Base-by-base conservation (phyloP, 2,888 invertebrate species). In the Metalampra italica region DNA sequence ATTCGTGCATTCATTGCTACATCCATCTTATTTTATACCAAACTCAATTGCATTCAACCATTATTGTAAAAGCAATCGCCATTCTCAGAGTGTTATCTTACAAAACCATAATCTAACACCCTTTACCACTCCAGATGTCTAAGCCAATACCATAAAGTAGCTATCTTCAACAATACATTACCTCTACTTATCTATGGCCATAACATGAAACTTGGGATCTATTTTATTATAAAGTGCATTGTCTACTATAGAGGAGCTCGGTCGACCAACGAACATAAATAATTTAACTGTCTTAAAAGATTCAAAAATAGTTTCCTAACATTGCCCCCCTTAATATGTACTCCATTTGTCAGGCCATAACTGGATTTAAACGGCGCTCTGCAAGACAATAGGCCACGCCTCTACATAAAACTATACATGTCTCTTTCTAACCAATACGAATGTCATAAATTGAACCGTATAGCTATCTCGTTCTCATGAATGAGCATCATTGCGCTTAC, bases 231-330 rank as follows among this genome's bases (percentile, higher is more conserved):
- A 88, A 89, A 88, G 79, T 85, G 85, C 87, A 88, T 88, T 87
- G 88, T 87, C 87, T 83, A 66, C 74, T 78, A 76, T 74, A 68
- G 76, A 79, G 73, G 73, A 82, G 82, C 74, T 69, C 78, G 82
- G 80, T 77, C 77, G 78, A 80, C 86, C 84, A 67, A 75, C 72
- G 75, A 77, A 81, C 81, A 78, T 89, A 89, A 89, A 89, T 88
- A 88, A 88, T 89, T 88, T 87, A 89, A 85, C 84, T 85, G 87
- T 89, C 88, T 89, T 89, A 89, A 89, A 89, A 89, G 88, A 89
- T 89, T 89, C 89, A 89, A 89, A 89, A 89, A 89, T 89, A 89
- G 89, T 89, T 86, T 88, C 79, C 87, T 87, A 85, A 87, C 88
- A 85, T 85, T 84, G 83, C 88, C 89, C 87, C 85, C 86, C 83